Evolutionary conservation across 1,140 invertebrate genomes (phyloP), one percentile per base, ranked within the genome.

Genomic region (Neodiprion lecontei): DNA sequence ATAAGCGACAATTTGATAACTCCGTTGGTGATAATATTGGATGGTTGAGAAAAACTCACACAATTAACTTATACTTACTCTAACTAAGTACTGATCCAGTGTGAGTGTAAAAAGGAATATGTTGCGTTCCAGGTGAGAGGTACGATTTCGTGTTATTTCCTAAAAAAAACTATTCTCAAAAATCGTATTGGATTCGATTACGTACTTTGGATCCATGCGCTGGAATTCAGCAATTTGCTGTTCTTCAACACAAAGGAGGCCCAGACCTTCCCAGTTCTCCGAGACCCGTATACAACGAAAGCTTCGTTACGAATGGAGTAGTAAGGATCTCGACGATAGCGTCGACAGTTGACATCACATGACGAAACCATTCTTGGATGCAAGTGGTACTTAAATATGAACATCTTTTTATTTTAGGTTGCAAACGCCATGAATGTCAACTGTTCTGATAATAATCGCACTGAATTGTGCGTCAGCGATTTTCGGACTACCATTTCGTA

Each of bases 381-480:
- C 11, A 28, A 50, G n/a, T 61, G 66, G 0, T 65, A 49, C 21
- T 50, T 50, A 50, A 68, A 23, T 74, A 8, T 74, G 67, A 7
- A 74, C 66, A 70, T 61, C 69, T 49, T 47, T 75, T 9, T 11
- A 71, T 48, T 47, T 7, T 89, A 95, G 94, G 92, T 93, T 80
- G 91, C 94, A 88, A 95, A 95, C 85, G 92, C 92, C 73, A 85
- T 94, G 89, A 92, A 94, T 81, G 93, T 92, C 65, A 90, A 91
- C 85, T 94, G 93, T 87, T 93, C 93, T 82, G 85, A 0, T 87
- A 76, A 87, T 90, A 76, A 93, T 79, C 89, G 91, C 73, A 92
- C 93, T 79, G 92, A 92, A 49, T 90, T 95, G 81, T 95, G 94
- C 83, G 90, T 94, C n/a, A 94, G 92, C 84, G 93, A 94, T 84